Conservation (phyloP, 2,797 vertebrate genomes). For the Phataginus tricuspis region DNA sequence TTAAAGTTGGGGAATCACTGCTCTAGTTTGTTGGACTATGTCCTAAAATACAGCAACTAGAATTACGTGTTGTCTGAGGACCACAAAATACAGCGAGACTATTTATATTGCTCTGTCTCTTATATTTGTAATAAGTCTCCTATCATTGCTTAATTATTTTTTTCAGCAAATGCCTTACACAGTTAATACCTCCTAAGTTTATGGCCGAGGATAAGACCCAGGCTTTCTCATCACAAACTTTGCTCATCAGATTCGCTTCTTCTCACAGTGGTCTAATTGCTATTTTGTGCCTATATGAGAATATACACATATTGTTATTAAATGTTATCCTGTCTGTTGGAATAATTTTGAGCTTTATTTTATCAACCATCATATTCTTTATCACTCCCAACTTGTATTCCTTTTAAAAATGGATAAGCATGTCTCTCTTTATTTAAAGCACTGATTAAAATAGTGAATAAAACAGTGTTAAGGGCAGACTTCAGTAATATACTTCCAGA, state of each 20-base stretch:
- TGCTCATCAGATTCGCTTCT: not conserved
- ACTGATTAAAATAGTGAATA: not conserved
- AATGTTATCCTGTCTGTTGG: not conserved
- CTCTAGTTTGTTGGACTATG: not conserved
- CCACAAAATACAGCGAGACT: not conserved
- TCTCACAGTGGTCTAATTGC: not conserved
- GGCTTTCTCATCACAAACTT: not conserved
- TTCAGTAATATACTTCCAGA: not conserved
- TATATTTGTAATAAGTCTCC: not conserved
- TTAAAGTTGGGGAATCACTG: not conserved
- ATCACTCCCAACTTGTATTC: not conserved
- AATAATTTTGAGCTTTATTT: constrained; percentile 50
- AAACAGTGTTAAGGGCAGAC: not conserved
- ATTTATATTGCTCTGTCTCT: not conserved
- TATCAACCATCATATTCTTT: not conserved
- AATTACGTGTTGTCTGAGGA: not conserved
- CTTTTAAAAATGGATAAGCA: constrained; percentile 23
- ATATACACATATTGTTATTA: not conserved
- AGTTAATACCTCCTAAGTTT: not conserved
- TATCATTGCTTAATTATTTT: not conserved
- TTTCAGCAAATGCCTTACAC: not conserved
- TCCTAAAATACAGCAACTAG: not conserved
- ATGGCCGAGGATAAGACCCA: not conserved
- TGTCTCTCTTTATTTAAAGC: constrained; percentile 28
- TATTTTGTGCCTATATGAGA: not conserved